Evolutionary conservation across 2,797 vertebrate genomes (phyloP).

Genomic region (Lerista edwardsae): DNA sequence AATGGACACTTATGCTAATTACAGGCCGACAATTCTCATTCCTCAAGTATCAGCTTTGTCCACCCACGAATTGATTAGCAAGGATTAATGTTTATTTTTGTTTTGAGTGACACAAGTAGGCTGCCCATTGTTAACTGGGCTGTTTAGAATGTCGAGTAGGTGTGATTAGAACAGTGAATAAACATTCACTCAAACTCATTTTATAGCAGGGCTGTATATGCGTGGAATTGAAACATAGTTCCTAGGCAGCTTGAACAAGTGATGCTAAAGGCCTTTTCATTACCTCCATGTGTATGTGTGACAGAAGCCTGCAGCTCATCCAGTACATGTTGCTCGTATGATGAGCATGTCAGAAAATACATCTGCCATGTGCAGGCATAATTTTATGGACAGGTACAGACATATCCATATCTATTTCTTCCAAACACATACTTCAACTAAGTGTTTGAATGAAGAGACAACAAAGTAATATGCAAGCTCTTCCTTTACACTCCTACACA

Average conservation of each 20-base stretch:
- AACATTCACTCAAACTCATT: background rate
- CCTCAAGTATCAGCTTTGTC: slow-evolving; percentile 24
- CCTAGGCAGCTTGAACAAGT: background rate
- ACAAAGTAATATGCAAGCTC: background rate
- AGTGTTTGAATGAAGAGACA: background rate
- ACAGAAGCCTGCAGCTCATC: background rate
- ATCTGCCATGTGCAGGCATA: background rate
- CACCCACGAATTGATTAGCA: slow-evolving; percentile 23
- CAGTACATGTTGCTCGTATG: too few relatives aligned
- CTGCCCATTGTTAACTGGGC: background rate
- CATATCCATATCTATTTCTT: background rate
- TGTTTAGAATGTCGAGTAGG: background rate
- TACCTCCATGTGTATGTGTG: background rate
- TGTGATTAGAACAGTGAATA: background rate
- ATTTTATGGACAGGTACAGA: background rate
- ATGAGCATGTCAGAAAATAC: too few relatives aligned
- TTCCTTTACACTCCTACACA: too few relatives aligned
- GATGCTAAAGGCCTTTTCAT: background rate
- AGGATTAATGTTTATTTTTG: background rate
- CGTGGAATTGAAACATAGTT: background rate
- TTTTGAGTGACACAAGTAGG: slow-evolving; percentile 7
- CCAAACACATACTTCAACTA: background rate
- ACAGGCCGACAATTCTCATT: slow-evolving; percentile 15
- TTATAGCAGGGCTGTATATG: background rate
- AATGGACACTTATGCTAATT: slow-evolving; percentile 38